A percentile compares a stretch with the other conserved stretches of the same genome.
Evolutionary conservation across 2,888 invertebrate species (phyloP).

Genomic region (Caenorhabditis doughertyi): DNA sequence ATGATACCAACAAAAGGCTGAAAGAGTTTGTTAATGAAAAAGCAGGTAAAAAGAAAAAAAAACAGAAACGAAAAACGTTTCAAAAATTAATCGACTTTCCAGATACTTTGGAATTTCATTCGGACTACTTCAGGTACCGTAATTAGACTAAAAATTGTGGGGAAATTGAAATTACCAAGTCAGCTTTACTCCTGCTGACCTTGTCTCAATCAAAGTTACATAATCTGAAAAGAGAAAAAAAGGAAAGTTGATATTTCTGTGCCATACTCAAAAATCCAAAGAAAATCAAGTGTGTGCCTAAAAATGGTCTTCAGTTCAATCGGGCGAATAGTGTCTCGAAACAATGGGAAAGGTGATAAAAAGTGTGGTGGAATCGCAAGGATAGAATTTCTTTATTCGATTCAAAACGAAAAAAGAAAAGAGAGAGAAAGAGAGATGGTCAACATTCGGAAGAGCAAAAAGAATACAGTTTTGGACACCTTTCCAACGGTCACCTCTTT

Average conservation of each 20-base stretch:
- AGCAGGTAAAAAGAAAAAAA: too few species aligned
- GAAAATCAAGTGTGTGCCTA: neutral
- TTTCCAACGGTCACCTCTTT: constrained; percentile 3
- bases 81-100: too few species aligned
- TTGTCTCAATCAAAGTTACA: too few species aligned
- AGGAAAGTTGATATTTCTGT: neutral
- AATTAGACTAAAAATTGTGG: too few species aligned
- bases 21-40: too few species aligned
- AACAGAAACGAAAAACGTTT: too few species aligned
- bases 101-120: too few species aligned
- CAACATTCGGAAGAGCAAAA: constrained; percentile 17
- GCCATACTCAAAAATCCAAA: neutral
- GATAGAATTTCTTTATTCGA: constrained; percentile 40
- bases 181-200: too few species aligned
- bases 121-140: too few species aligned
- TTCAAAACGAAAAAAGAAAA: neutral
- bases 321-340: neutral
- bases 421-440: constrained; percentile 10
- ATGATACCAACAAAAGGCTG: too few species aligned
- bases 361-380: constrained; percentile 7
- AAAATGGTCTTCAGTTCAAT: neutral
- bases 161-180: too few species aligned
- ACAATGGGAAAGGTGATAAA: constrained; percentile 12
- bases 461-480: constrained; percentile 51
- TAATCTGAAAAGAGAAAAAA: neutral